Evolutionary conservation across 1,140 invertebrate species (phyloP).

Genomic region (Platyura marginata): DNA sequence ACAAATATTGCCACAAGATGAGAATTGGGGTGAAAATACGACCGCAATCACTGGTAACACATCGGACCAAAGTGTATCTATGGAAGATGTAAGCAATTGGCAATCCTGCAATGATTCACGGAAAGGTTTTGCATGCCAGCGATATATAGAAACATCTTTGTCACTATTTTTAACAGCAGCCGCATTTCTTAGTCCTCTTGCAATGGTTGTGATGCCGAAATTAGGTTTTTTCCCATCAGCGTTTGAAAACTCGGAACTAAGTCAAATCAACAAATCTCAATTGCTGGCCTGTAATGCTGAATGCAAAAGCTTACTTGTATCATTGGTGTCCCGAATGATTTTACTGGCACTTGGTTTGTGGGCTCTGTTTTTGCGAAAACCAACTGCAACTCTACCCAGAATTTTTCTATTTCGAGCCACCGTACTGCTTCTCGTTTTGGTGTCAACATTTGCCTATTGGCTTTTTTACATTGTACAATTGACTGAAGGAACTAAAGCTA

Average conservation of each 20-base stretch:
- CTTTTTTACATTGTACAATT: slow-evolving; percentile 90
- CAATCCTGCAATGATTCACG: slow-evolving; percentile 51
- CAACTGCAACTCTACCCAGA: slow-evolving; percentile 74
- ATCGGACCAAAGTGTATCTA: slow-evolving; percentile 82
- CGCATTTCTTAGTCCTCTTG: slow-evolving; percentile 79
- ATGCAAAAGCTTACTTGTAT: slow-evolving; percentile 64
- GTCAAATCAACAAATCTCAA: slow-evolving; percentile 33
- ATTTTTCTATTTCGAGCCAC: slow-evolving; percentile 82
- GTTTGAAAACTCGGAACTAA: slow-evolving; percentile 25
- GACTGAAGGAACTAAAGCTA: slow-evolving; percentile 53
- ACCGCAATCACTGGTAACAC: slow-evolving; percentile 94
- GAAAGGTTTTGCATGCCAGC: slow-evolving; percentile 52
- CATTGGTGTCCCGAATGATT: slow-evolving; percentile 79
- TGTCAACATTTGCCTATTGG: slow-evolving; percentile 93
- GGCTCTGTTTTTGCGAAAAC: slow-evolving; percentile 62
- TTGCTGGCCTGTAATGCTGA: slow-evolving; percentile 59
- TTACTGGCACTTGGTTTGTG: slow-evolving; percentile 84
- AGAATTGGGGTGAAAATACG: slow-evolving; percentile 96
- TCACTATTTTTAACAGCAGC: slow-evolving; percentile 56
- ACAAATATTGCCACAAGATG: slow-evolving; percentile 85
- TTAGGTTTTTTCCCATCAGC: slow-evolving; percentile 54
- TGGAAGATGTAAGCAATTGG: slow-evolving; percentile 75
- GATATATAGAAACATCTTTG: slow-evolving; percentile 59
- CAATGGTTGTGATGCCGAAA: slow-evolving; percentile 87
- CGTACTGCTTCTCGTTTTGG: slow-evolving; percentile 71